These are phyloP conservation scores for Dasyprocta punctata DNA, from an alignment of 2,113 vertebrate genomes.

Conservation along the genomic window DNA sequence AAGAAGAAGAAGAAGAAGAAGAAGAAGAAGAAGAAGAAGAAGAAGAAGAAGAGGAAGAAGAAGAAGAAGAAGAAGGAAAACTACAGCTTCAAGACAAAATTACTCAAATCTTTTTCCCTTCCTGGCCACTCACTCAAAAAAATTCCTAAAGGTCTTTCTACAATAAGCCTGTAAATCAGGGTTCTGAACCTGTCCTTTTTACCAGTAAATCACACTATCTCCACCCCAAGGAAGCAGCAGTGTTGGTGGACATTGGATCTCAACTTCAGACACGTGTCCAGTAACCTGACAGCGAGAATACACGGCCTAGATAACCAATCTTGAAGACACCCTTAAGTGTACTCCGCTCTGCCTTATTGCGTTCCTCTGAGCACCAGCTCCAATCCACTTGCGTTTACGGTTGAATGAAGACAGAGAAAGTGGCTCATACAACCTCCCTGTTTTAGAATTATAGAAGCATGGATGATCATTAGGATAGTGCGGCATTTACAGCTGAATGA, in stretches of 20 bases:
- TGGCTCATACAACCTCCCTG: not conserved
- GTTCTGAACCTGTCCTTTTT: not conserved
- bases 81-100: not conserved
- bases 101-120: not conserved
- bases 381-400: not conserved
- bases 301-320: not conserved
- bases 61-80: too few species aligned
- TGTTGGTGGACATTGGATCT: not conserved
- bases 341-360: not conserved
- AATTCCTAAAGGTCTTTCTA: not conserved
- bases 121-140: not conserved
- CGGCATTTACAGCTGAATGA: not conserved
- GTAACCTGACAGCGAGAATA: not conserved
- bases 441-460: not conserved
- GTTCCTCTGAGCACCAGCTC: not conserved
- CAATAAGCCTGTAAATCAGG: not conserved
- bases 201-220: not conserved
- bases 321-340: not conserved
- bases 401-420: not conserved
- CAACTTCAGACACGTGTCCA: not conserved
- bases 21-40: too few species aligned
- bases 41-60: too few species aligned
- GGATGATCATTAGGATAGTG: not conserved
- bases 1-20: too few species aligned
- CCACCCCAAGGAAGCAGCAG: not conserved